Base-by-base conservation (phyloP, 1,140 invertebrate species). In the Macrobrachium nipponense region DNA sequence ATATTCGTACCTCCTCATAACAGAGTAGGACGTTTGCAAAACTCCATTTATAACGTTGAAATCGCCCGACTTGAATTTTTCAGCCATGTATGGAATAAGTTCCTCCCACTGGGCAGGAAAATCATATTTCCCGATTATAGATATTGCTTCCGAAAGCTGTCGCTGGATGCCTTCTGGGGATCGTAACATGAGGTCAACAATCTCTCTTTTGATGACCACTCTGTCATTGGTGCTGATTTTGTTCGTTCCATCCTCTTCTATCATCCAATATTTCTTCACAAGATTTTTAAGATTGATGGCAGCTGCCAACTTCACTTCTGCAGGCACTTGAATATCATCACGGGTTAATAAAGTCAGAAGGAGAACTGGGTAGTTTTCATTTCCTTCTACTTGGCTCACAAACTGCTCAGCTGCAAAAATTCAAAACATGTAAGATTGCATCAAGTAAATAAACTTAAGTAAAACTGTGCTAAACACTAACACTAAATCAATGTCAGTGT, bases 281-380 rank as follows among this genome's bases (percentile, higher is more conserved):
- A 95, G 98, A 91, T 99, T 99, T 91, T 99, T 99, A 90, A 99
- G 98, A 18, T 96, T 95, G 89, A 99, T 95, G 68, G 97, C 95
- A 72, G 96, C 96, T 61, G 97, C 95, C 66, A 98, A 93, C 89
- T 97, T 93, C 73, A 98, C 95, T 10, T 95, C 90, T 18, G 70
- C 80, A 20, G 82, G 96, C 87, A 95, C 91, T 88, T 97, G 95
- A 43, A 95, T 92, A 88, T 95, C 94, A 86, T 90, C 88, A 44
- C 93, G 90, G 87, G 97, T 95, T 80, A 98, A 94, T 12, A 99
- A 92, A 89, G 96, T 94, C 4, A 99, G 92, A 36, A 99, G 91
- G 27, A 99, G 91, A 11, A 98, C 92, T 0, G 97, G 94, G 93
- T 98, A 99, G 91, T 98, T 97, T 90, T 97, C 94, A 91, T 98